Evolutionary conservation across 2,797 vertebrate species (phyloP).

Genomic region (Gambusia yucatana): DNA sequence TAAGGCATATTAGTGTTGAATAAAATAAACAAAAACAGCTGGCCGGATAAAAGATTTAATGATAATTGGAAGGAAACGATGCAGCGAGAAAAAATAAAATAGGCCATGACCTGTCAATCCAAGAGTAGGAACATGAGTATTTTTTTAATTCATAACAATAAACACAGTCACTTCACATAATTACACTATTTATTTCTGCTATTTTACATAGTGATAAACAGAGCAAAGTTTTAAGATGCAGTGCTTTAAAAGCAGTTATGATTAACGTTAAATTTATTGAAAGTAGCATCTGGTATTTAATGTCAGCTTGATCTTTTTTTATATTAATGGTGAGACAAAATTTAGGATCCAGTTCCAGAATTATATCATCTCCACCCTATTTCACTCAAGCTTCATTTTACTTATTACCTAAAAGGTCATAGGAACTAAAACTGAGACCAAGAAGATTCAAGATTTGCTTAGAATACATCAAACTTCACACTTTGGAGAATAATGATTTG

Average conservation of each 20-base stretch:
- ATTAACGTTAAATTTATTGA: not conserved
- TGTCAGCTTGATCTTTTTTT: not conserved
- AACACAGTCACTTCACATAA: not conserved
- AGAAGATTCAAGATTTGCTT: not conserved
- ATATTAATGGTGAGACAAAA: not conserved
- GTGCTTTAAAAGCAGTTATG: not conserved
- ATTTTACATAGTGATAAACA: not conserved
- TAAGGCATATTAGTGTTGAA: not conserved
- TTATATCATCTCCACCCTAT: not conserved
- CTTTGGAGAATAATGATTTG: not conserved
- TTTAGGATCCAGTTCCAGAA: not conserved
- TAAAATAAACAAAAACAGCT: not conserved
- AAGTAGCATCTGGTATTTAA: not conserved
- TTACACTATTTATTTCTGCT: not conserved
- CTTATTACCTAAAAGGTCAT: not conserved
- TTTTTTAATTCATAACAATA: slow-evolving; percentile 23
- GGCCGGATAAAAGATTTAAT: slow-evolving; percentile 9
- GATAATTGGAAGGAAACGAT: slow-evolving; percentile 17
- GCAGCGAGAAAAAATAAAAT: slow-evolving; percentile 7
- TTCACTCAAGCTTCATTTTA: not conserved
- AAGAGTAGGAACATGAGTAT: slow-evolving; percentile 27
- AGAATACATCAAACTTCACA: not conserved
- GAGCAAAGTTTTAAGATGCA: not conserved
- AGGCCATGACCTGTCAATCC: slow-evolving; percentile 23
- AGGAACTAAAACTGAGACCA: not conserved